Percentiles rank a stretch among this genome's conserved stretches.
phyloP scores from a whole-genome alignment of 2,888 invertebrate species.

The Molanna angustata region DNA sequence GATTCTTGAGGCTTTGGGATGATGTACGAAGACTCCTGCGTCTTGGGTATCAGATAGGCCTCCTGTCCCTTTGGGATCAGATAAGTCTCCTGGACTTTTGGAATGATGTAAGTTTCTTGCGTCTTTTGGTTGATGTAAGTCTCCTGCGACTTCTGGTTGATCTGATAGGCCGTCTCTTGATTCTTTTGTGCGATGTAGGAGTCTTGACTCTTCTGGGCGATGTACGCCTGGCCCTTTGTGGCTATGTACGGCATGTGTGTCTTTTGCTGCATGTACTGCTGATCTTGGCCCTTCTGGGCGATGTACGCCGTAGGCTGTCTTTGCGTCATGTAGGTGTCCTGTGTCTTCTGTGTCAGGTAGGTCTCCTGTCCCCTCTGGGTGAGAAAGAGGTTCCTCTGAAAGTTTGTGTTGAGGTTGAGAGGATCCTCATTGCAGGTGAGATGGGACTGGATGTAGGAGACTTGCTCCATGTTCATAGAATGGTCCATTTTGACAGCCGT shows the following conservation, averaged over 20 bases:
- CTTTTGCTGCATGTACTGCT: slow-evolving; percentile 14
- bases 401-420: slow-evolving; percentile 21
- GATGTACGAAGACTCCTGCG: slow-evolving; percentile 4
- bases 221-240: slow-evolving; percentile 21
- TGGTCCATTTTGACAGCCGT: slow-evolving; percentile 11
- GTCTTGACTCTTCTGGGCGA: slow-evolving; percentile 17
- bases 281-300: slow-evolving; percentile 19
- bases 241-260: slow-evolving; percentile 16
- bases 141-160: not conserved
- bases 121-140: slow-evolving; percentile 10
- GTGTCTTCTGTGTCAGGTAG: slow-evolving; percentile 14
- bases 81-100: slow-evolving; percentile 16
- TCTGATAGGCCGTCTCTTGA: slow-evolving; percentile 7
- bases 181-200: slow-evolving; percentile 17
- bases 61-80: slow-evolving; percentile 18
- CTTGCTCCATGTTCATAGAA: slow-evolving; percentile 20
- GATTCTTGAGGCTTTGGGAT: slow-evolving; percentile 13
- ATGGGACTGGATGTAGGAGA: slow-evolving; percentile 16
- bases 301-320: slow-evolving; percentile 7
- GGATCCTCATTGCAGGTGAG: slow-evolving; percentile 14
- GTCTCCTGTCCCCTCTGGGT: slow-evolving; percentile 16
- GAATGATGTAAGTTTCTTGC: slow-evolving; percentile 8
- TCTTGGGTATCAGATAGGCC: slow-evolving; percentile 13
- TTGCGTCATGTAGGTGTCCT: slow-evolving; percentile 16
- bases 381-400: slow-evolving; percentile 17